A percentile compares a stretch with the other conserved stretches of the same genome.
Conservation (phyloP, 2,888 invertebrate genomes). For the Perizoma flavofasciatum region DNA sequence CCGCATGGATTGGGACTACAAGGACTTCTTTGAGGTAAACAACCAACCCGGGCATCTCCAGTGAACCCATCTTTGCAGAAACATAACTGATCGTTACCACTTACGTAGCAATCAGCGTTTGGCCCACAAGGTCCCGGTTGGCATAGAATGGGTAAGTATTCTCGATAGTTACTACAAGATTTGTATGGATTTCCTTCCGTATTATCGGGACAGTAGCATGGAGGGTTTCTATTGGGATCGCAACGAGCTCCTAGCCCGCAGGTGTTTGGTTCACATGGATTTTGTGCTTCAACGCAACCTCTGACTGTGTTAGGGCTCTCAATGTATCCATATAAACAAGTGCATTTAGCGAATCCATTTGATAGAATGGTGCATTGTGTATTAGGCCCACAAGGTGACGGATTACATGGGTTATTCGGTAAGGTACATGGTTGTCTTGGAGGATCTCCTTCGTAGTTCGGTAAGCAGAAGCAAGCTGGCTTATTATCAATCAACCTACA, state of each 20-base stretch:
- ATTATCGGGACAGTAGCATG: conserved; percentile 94
- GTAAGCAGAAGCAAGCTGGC: conserved; percentile 93
- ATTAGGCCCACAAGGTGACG: conserved; percentile 94
- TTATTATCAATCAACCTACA: conserved; percentile 90
- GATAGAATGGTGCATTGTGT: conserved; percentile 91
- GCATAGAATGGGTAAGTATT: conserved; percentile 85
- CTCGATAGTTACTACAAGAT: conserved; percentile 85
- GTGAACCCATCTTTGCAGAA: conserved; percentile 90
- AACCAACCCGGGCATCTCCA: conserved; percentile 92
- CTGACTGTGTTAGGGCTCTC: conserved; percentile 95
- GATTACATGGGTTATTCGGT: conserved; percentile 91
- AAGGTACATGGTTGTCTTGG: conserved; percentile 88
- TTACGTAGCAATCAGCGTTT: conserved; percentile 93
- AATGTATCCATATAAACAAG: conserved; percentile 91
- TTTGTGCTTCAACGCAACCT: conserved; percentile 91
- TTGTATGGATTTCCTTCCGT: conserved; percentile 93
- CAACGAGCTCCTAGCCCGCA: conserved; percentile 92
- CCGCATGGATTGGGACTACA: conserved; percentile 93
- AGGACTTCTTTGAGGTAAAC: conserved; percentile 87
- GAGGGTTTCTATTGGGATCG: conserved; percentile 89
- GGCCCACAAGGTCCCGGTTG: conserved; percentile 92
- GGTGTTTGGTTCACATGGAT: conserved; percentile 92
- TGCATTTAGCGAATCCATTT: conserved; percentile 94
- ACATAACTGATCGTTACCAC: conserved; percentile 92
- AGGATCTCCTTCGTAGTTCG: conserved; percentile 94